Conservation (phyloP, 2,113 vertebrate species). For the Petroica traversi region DNA sequence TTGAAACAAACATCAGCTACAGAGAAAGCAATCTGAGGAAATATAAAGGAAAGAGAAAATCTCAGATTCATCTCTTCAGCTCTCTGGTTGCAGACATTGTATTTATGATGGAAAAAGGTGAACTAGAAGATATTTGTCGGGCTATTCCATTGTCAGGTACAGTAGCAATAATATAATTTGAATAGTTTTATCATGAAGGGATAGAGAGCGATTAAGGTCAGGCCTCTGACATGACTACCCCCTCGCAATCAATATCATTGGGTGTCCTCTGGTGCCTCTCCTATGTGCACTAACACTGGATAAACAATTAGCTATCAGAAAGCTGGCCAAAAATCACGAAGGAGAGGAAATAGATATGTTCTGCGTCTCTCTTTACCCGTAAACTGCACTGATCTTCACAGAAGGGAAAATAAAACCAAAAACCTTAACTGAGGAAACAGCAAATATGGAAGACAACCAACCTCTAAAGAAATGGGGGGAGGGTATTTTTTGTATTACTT, state of each 20-base stretch:
- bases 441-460: background rate
- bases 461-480: background rate
- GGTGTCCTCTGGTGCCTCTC: background rate
- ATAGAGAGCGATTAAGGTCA: background rate
- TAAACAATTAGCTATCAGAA: background rate
- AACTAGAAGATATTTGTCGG: background rate
- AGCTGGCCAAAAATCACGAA: background rate
- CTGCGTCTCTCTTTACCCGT: background rate
- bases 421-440: background rate
- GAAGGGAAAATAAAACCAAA: background rate
- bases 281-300: background rate
- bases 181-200: background rate
- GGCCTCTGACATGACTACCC: background rate
- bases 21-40: background rate
- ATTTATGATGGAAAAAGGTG: background rate
- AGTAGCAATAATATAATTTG: background rate
- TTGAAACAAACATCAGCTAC: background rate
- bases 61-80: background rate
- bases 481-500: too few relatives aligned
- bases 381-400: background rate
- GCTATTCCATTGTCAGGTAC: background rate
- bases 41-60: background rate
- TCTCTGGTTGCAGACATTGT: background rate
- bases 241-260: accelerated
- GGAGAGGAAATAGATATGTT: background rate